phyloP scores from a whole-genome alignment of 2,113 vertebrate genomes.

The Gasterosteus nipponicus region DNA sequence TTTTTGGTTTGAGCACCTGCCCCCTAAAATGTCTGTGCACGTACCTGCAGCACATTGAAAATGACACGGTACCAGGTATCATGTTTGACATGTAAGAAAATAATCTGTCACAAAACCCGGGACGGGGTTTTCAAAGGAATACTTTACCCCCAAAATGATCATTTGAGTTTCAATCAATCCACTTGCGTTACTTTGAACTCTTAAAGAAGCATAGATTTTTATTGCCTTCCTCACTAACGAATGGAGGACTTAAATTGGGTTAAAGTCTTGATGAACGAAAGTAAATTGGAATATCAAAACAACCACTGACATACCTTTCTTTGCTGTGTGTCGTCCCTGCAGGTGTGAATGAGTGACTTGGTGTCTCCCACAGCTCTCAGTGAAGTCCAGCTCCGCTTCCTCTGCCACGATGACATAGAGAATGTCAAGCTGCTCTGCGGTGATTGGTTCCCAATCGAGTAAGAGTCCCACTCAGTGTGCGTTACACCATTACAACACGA shows the following conservation, averaged over 20 bases:
- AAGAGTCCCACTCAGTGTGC: neutral
- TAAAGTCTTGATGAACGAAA: neutral
- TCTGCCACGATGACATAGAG: constrained; percentile 99
- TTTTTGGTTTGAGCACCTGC: too few relatives aligned
- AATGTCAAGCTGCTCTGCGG: constrained; percentile 95
- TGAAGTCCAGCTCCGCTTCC: constrained; percentile 95
- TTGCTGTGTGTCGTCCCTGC: constrained; percentile 28
- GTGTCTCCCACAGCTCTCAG: constrained; percentile 91
- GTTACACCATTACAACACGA: neutral
- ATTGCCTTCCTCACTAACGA: neutral
- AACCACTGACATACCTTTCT: neutral
- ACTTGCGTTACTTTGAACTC: neutral
- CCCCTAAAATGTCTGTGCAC: too few relatives aligned
- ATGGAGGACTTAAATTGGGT: neutral
- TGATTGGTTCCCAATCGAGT: constrained; percentile 99
- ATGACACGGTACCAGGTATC: too few relatives aligned
- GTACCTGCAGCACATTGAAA: too few relatives aligned
- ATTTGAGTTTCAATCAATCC: neutral
- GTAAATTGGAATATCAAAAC: neutral
- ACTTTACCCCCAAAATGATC: neutral
- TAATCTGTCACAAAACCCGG: too few relatives aligned
- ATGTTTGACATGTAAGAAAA: too few relatives aligned
- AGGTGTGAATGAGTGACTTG: constrained; percentile 99
- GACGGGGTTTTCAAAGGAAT: neutral
- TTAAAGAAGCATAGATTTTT: neutral